Conservation (phyloP, 1,140 invertebrate genomes). For the Bombyx mori region ASM3026992v2 NC_085115.1:9569501-9570000, state of each 20-base stretch:
- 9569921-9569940: too few species aligned
- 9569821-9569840: constrained; percentile 64
- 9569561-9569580: too few species aligned
- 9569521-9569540: too few species aligned
- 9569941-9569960: too few species aligned
- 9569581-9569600: too few species aligned
- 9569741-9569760: constrained; percentile 69
- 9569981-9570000: too few species aligned
- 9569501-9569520: too few species aligned
- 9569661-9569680: constrained; percentile 29
- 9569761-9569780: constrained; percentile 71
- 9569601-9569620: too few species aligned
- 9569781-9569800: constrained; percentile 66
- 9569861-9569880: constrained; percentile 56
- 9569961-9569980: too few species aligned
- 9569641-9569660: constrained; percentile 13
- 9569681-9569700: constrained; percentile 68
- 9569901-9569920: constrained; percentile 1
- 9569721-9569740: constrained; percentile 61
- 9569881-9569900: constrained; percentile 4
- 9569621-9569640: too few species aligned
- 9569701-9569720: constrained; percentile 64
- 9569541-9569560: too few species aligned
- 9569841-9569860: constrained; percentile 52
- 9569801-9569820: constrained; percentile 68